These are phyloP conservation scores for Perccottus glenii DNA, from an alignment of 2,113 vertebrate species.

Conservation along the genomic window DNA sequence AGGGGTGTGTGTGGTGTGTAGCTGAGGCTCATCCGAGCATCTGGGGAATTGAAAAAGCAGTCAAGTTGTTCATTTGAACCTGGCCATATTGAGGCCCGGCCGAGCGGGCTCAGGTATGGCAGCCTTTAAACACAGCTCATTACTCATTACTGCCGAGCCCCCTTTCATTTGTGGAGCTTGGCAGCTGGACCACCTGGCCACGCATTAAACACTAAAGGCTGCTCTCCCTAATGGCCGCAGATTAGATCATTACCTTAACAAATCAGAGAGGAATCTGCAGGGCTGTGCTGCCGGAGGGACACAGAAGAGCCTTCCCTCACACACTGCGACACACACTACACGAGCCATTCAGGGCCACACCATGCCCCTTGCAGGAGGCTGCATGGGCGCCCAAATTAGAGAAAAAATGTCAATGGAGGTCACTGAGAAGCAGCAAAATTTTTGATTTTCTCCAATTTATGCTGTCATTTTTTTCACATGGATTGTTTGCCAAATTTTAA, in stretches of 20 bases:
- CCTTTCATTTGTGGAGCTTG: conserved; percentile 70
- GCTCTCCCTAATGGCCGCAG: conserved; percentile 69
- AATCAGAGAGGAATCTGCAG: conserved; percentile 54
- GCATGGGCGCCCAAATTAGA: too few relatives aligned
- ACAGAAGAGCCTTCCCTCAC: conserved; percentile 3
- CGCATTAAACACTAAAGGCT: conserved; percentile 76
- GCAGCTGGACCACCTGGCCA: conserved; percentile 78
- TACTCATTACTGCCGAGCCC: conserved; percentile 68
- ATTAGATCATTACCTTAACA: conserved; percentile 79
- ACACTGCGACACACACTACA: conserved; percentile 4
- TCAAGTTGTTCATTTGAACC: conserved; percentile 67
- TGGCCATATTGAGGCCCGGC: conserved; percentile 65
- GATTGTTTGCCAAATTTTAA: too few relatives aligned
- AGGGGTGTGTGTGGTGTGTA: background rate
- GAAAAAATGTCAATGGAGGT: too few relatives aligned
- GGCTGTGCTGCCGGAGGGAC: conserved; percentile 36
- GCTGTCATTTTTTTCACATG: too few relatives aligned
- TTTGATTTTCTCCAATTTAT: too few relatives aligned
- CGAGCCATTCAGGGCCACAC: too few relatives aligned
- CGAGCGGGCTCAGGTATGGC: conserved; percentile 63
- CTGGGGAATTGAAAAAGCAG: conserved; percentile 61
- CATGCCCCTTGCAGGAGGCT: too few relatives aligned
- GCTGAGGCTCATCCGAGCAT: conserved; percentile 28
- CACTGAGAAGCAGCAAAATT: too few relatives aligned
- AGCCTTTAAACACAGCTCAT: conserved; percentile 73